Percentiles rank a stretch among this genome's conserved stretches.
Conservation (phyloP, 2,888 invertebrate species). For the Helleia helle region DNA sequence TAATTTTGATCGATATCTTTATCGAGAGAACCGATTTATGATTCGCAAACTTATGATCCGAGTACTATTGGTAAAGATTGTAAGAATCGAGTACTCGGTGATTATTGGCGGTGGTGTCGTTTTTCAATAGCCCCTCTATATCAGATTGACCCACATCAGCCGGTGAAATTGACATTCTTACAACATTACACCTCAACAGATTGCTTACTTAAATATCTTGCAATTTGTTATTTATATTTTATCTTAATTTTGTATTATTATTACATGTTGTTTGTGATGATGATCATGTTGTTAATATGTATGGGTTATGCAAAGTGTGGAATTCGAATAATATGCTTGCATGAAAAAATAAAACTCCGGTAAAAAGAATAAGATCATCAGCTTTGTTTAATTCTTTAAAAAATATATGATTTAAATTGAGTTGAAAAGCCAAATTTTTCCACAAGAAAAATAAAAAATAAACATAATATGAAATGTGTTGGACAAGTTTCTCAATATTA, state of each 20-base stretch:
- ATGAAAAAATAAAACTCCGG: no score
- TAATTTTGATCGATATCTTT: slow-evolving; percentile 75
- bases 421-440: no score
- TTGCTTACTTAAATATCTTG: slow-evolving; percentile 23
- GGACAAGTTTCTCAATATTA: no score
- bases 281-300: slow-evolving; percentile 5
- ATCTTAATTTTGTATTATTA: slow-evolving; percentile 14
- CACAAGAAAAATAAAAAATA: no score
- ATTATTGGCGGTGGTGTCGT: slow-evolving; percentile 64
- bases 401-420: no score
- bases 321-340: no score
- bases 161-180: slow-evolving; percentile 57
- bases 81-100: slow-evolving; percentile 24
- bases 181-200: slow-evolving; percentile 33
- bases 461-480: no score
- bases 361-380: no score
- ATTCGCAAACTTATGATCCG: slow-evolving; percentile 59
- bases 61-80: slow-evolving; percentile 38
- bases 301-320: no score
- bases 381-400: no score
- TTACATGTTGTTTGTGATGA: no score
- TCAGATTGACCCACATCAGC: slow-evolving; percentile 62
- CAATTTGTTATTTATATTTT: slow-evolving; percentile 16
- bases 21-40: slow-evolving; percentile 69
- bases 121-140: slow-evolving; percentile 67